Evolutionary conservation across 2,113 vertebrate species (phyloP).

Genomic region (Paradisaea rubra): DNA sequence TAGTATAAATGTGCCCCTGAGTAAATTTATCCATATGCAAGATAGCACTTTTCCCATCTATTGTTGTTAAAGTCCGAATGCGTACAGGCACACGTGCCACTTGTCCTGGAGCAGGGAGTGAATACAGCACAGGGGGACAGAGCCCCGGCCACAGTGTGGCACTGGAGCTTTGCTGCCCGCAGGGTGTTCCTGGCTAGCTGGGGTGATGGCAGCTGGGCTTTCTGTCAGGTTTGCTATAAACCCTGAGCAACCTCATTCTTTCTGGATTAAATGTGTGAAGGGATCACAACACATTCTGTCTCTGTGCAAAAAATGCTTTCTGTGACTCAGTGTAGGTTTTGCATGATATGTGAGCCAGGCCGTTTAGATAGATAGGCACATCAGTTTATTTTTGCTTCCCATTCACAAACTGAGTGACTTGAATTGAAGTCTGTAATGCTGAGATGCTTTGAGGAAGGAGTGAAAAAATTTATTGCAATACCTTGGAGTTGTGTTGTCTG

Average conservation of each 20-base stretch:
- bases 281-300: neutral
- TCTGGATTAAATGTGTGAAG: neutral
- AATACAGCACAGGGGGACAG: accelerated
- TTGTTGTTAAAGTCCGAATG: neutral
- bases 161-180: accelerated
- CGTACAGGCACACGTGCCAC: accelerated
- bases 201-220: neutral
- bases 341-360: neutral
- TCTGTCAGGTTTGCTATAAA: neutral
- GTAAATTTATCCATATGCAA: neutral
- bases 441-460: neutral
- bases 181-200: neutral
- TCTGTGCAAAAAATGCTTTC: neutral
- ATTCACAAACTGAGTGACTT: neutral
- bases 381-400: neutral
- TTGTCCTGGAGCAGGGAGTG: neutral
- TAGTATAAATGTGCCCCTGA: neutral
- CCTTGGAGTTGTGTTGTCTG: neutral
- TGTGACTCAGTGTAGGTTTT: neutral
- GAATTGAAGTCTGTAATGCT: neutral
- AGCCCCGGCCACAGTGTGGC: accelerated
- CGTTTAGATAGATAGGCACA: neutral
- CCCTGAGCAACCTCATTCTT: accelerated
- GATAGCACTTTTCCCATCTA: neutral
- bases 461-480: neutral